phyloP scores from a whole-genome alignment of 2,888 invertebrate species.

The Galerucella pusilla region DNA sequence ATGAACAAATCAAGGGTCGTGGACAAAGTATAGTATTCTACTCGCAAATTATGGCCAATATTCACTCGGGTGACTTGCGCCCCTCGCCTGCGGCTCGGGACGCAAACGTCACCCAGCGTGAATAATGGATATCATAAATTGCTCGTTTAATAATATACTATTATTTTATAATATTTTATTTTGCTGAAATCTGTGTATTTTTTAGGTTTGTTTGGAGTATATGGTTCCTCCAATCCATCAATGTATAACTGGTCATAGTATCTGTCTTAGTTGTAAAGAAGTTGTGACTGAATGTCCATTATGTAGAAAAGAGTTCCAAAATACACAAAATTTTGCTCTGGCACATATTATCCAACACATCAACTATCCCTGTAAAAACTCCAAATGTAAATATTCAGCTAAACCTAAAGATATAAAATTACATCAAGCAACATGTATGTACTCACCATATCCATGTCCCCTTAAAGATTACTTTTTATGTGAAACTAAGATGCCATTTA shows the following conservation, averaged over 20 bases:
- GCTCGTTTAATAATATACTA: too few relatives aligned
- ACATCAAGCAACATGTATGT: slow-evolving; percentile 50
- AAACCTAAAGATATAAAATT: slow-evolving; percentile 49
- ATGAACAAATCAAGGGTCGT: too few relatives aligned
- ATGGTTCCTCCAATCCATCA: slow-evolving; percentile 60
- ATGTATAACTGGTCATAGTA: slow-evolving; percentile 59
- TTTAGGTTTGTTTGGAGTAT: slow-evolving; percentile 56
- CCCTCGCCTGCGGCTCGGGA: too few relatives aligned
- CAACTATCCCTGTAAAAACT: slow-evolving; percentile 57
- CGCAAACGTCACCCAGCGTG: too few relatives aligned
- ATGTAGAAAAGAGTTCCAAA: slow-evolving; percentile 52
- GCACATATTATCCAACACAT: slow-evolving; percentile 55
- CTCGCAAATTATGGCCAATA: too few relatives aligned
- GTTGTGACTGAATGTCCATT: slow-evolving; percentile 53
- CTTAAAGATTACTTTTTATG: slow-evolving; percentile 48
- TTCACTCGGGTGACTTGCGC: too few relatives aligned
- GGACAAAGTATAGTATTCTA: too few relatives aligned
- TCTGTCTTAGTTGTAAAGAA: slow-evolving; percentile 56
- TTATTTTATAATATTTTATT: too few relatives aligned
- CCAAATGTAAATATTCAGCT: slow-evolving; percentile 51
- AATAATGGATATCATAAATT: too few relatives aligned
- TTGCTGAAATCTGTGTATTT: not conserved
- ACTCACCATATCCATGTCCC: slow-evolving; percentile 49
- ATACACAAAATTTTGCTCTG: slow-evolving; percentile 58
- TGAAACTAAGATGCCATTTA: slow-evolving; percentile 22